These are phyloP conservation scores for Rhinatrema bivittatum DNA, from an alignment of 2,797 vertebrate genomes.

Conservation along the genomic window DNA sequence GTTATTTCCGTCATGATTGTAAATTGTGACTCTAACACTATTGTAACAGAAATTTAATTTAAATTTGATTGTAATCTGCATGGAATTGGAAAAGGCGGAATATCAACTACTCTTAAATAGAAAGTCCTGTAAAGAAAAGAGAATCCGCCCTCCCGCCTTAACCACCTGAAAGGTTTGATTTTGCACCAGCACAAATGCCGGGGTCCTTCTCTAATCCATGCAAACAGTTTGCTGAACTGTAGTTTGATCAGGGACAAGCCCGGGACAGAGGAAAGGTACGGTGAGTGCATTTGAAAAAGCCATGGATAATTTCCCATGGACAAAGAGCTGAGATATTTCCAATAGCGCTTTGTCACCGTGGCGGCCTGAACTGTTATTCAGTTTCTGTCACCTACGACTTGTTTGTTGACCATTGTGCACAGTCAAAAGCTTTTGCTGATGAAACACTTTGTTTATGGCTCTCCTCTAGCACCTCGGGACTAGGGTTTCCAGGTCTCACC, in stretches of 20 bases:
- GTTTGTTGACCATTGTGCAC: too few species aligned
- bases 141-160: too few species aligned
- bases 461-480: conserved; percentile 29
- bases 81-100: too few species aligned
- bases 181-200: neutral
- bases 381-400: too few species aligned
- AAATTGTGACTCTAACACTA: too few species aligned
- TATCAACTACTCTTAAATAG: too few species aligned
- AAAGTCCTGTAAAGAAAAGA: too few species aligned
- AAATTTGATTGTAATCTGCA: too few species aligned
- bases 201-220: conserved; percentile 12
- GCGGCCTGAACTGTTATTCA: too few species aligned
- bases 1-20: too few species aligned
- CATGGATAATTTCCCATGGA: neutral
- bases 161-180: conserved; percentile 1
- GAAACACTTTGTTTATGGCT: conserved; percentile 44
- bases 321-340: conserved; percentile 4
- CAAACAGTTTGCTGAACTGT: conserved; percentile 7
- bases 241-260: conserved; percentile 13
- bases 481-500: conserved; percentile 35
- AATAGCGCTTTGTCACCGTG: conserved; percentile 22
- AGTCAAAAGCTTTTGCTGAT: conserved; percentile 38
- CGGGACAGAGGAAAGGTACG: conserved; percentile 4
- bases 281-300: conserved; percentile 3
- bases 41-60: too few species aligned